phyloP scores from a whole-genome alignment of 2,113 vertebrate species.

The Bucco capensis region DNA sequence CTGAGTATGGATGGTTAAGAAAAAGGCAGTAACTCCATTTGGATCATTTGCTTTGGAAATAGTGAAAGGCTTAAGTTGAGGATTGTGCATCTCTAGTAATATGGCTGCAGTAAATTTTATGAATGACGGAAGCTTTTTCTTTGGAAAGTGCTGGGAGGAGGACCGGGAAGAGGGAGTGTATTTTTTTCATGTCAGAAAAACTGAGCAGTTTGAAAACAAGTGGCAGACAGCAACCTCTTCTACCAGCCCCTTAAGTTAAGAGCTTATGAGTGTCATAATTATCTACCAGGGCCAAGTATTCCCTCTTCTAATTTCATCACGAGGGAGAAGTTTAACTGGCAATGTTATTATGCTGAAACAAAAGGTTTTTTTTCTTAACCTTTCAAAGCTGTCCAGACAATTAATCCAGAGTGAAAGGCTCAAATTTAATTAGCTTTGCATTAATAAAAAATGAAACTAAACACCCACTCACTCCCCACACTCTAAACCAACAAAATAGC shows the following conservation, averaged over 20 bases:
- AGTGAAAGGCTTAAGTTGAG: neutral
- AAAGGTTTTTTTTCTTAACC: constrained; percentile 22
- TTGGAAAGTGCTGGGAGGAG: constrained; percentile 45
- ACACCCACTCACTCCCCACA: neutral
- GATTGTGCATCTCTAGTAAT: constrained; percentile 46
- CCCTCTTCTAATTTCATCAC: constrained; percentile 38
- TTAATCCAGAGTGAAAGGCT: neutral
- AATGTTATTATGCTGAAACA: neutral
- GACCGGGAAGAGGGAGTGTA: constrained; percentile 30
- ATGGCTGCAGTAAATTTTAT: constrained; percentile 52
- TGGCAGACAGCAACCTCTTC: neutral
- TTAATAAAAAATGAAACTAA: neutral
- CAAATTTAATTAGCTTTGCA: constrained; percentile 13
- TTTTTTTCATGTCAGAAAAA: constrained; percentile 65
- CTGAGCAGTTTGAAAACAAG: constrained; percentile 49
- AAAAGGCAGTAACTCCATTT: neutral
- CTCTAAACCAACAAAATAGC: neutral
- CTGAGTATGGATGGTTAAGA: neutral
- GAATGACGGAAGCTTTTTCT: constrained; percentile 47
- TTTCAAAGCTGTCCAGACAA: constrained; percentile 8
- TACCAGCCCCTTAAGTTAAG: neutral
- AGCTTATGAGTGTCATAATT: constrained; percentile 62
- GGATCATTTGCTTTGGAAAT: constrained; percentile 33
- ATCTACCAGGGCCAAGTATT: constrained; percentile 56
- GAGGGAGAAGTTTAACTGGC: neutral